Evolutionary conservation across 2,888 invertebrate genomes (phyloP).

Genomic region (Morpho helenor): DNA sequence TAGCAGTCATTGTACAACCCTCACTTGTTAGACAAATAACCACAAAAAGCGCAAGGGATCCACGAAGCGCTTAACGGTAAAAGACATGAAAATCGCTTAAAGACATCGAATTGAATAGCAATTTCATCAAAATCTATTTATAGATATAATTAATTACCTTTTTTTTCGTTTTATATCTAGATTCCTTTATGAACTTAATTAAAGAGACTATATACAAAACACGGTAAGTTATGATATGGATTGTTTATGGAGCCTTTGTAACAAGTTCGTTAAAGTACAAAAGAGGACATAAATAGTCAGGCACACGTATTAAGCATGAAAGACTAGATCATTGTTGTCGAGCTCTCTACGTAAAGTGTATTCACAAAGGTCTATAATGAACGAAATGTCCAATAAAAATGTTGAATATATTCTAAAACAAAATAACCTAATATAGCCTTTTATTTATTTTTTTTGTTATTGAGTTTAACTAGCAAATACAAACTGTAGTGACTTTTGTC

Average conservation of each 20-base stretch:
- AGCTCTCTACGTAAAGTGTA: slow-evolving; percentile 16
- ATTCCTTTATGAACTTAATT: slow-evolving; percentile 27
- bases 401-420: not conserved
- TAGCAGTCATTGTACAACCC: too few relatives aligned
- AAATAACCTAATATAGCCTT: not conserved
- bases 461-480: too few relatives aligned
- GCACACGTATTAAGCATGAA: slow-evolving; percentile 28
- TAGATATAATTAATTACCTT: too few relatives aligned
- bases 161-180: too few relatives aligned
- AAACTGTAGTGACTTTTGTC: too few relatives aligned
- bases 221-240: slow-evolving; percentile 33
- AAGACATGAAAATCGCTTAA: too few relatives aligned
- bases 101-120: too few relatives aligned
- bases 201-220: slow-evolving; percentile 34
- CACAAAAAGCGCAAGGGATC: too few relatives aligned
- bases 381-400: slow-evolving; percentile 2
- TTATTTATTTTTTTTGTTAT: not conserved
- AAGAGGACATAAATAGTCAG: slow-evolving; percentile 35
- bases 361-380: slow-evolving; percentile 7
- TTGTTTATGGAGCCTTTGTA: slow-evolving; percentile 38
- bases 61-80: too few relatives aligned
- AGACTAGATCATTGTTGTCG: slow-evolving; percentile 26
- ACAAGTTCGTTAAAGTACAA: slow-evolving; percentile 41
- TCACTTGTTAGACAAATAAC: too few relatives aligned
- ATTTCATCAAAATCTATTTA: too few relatives aligned